Evolutionary conservation across 2,797 vertebrate genomes (phyloP).

Genomic region (Chloroceryle inda): DNA sequence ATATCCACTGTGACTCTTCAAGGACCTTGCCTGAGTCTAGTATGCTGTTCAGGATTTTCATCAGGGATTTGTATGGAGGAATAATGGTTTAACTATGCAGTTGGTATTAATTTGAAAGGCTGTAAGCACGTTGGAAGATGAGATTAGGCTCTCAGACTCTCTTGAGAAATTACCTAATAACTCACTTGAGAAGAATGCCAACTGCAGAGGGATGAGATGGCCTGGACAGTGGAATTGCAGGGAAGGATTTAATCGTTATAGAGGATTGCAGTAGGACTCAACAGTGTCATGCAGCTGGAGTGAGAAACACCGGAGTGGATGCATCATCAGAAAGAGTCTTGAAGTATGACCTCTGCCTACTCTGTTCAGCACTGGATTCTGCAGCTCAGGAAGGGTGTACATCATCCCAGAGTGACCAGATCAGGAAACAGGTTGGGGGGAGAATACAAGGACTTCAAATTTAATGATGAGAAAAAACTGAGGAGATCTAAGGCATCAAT

Average conservation of each 20-base stretch:
- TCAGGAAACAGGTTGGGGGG: neutral
- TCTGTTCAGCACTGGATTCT: neutral
- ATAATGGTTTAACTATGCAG: neutral
- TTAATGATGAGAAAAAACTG: neutral
- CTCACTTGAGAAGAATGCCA: neutral
- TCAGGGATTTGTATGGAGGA: neutral
- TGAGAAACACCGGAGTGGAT: neutral
- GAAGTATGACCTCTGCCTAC: neutral
- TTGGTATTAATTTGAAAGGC: neutral
- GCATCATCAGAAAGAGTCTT: conserved; percentile 2
- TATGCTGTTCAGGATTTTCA: neutral
- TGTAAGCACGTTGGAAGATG: neutral
- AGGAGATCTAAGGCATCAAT: neutral
- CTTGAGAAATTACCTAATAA: neutral
- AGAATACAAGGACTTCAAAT: neutral
- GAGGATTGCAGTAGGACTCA: neutral
- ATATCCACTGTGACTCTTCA: neutral
- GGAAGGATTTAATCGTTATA: conserved; percentile 1
- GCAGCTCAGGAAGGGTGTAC: neutral
- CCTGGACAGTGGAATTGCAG: neutral
- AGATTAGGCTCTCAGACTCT: neutral
- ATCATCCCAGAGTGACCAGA: neutral
- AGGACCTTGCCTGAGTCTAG: neutral
- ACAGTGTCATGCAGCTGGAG: neutral
- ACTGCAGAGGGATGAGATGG: neutral